Evolutionary conservation across 2,797 vertebrate species (phyloP), one percentile per base, ranked within the genome.

Genomic region (Onychomys torridus): DNA sequence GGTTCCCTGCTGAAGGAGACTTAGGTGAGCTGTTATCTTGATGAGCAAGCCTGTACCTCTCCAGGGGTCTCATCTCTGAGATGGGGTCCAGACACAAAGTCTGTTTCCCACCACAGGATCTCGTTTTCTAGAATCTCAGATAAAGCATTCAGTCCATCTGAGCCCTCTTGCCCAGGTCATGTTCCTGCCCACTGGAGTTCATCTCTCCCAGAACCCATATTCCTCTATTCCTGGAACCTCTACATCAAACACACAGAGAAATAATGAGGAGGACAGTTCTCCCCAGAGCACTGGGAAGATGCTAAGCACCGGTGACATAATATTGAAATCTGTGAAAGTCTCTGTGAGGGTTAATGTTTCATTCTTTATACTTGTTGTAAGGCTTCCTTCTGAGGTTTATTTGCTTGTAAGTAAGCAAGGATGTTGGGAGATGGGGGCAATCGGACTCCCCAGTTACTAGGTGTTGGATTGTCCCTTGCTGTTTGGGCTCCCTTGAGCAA

Each of bases 1-100:
- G 37, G 23, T 37, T 17, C 65, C 71, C 91, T 96, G 96, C 55
- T 57, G 73, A 75, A 59, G 85, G 75, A 92, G 34, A n/a, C 5
- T 5, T 23, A 49, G 34, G 25, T 71, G 71, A 92, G 7, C 32
- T 52, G 37, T 49, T 49, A 1, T 12, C 46, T 37, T 5, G 2
- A 55, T 0, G 27, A 55, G 4, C 81, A 43, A 21, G 13, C 79
- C 55, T 61, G 79, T 25, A 21, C 13, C 27, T 25, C 21, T 43
- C 27, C 23, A 27, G 16, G 23, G 67, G 16, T 69, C 52, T 88
- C n/a, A 43, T 27, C 52, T 21, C 85, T 59, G n/a, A 32, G 27
- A 57, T 73, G 34, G 16, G 37, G n/a, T 75, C 27, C 49, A 29
- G 43, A 27, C 5, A 17, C 34, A 17, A 69, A 52, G 32, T 69